A percentile compares a stretch with the other conserved stretches of the same genome.
phyloP scores from a whole-genome alignment of 2,888 invertebrate species.

The Conops quadrifasciatus region DNA sequence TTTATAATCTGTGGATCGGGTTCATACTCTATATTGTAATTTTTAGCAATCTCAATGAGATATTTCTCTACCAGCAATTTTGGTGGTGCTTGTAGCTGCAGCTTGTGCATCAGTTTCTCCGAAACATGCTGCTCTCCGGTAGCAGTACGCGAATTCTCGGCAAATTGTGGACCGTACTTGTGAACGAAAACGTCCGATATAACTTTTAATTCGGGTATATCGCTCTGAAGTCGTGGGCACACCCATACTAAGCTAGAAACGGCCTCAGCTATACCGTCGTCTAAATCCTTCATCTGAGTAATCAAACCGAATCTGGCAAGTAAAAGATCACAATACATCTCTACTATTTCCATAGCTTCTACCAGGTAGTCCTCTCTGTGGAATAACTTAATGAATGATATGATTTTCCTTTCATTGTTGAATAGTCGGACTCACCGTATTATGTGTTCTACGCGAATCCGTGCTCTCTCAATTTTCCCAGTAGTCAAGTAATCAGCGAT shows the following conservation, averaged over 20 bases:
- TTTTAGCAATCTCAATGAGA: slow-evolving; percentile 95
- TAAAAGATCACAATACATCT: slow-evolving; percentile 98
- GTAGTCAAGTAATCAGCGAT: slow-evolving; percentile 94
- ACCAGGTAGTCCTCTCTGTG: slow-evolving; percentile 97
- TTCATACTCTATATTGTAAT: slow-evolving; percentile 92
- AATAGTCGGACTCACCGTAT: slow-evolving; percentile 71
- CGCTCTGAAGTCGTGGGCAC: slow-evolving; percentile 89
- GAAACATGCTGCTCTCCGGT: slow-evolving; percentile 89
- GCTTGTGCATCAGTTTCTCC: slow-evolving; percentile 91
- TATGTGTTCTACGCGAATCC: slow-evolving; percentile 98
- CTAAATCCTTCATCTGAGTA: slow-evolving; percentile 95
- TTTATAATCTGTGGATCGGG: slow-evolving; percentile 93
- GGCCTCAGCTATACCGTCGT: slow-evolving; percentile 94
- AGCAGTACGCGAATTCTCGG: slow-evolving; percentile 86
- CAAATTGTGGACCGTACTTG: slow-evolving; percentile 93
- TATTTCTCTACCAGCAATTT: slow-evolving; percentile 93
- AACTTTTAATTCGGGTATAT: slow-evolving; percentile 79
- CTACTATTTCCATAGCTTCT: slow-evolving; percentile 98
- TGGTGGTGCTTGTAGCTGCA: slow-evolving; percentile 94
- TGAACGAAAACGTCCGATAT: slow-evolving; percentile 87
- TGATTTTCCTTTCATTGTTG: not conserved
- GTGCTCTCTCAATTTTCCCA: slow-evolving; percentile 88
- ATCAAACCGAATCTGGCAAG: slow-evolving; percentile 96
- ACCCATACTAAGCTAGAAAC: slow-evolving; percentile 94
- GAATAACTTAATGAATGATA: no score